Conservation (phyloP, 2,797 vertebrate genomes). For the Sciurus carolinensis region DNA sequence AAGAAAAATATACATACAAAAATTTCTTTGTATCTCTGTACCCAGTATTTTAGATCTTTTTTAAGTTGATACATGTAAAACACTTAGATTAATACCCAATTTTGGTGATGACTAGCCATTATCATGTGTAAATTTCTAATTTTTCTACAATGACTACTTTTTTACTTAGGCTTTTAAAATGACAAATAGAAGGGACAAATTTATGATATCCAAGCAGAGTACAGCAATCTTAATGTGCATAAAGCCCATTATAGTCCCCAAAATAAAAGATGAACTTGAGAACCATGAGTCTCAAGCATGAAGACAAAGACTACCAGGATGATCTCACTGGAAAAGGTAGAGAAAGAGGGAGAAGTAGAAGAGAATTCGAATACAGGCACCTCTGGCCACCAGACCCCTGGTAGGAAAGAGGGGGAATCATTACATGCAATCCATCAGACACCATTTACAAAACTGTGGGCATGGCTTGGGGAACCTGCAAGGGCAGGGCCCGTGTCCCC, state of each 20-base stretch:
- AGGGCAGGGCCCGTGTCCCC: neutral
- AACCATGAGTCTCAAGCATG: neutral
- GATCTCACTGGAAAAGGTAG: neutral
- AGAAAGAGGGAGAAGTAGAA: neutral
- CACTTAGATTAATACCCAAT: neutral
- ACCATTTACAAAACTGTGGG: neutral
- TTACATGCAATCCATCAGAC: neutral
- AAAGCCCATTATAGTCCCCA: neutral
- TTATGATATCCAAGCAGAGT: neutral
- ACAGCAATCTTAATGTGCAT: neutral
- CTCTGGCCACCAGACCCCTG: neutral
- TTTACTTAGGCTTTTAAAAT: conserved; percentile 36
- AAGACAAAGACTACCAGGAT: neutral
- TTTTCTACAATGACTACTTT: neutral
- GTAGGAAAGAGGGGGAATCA: neutral
- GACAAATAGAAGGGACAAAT: neutral
- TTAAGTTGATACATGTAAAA: conserved; percentile 33
- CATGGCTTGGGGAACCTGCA: neutral
- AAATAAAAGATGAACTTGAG: neutral
- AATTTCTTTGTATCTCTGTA: neutral
- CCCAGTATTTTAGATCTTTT: neutral
- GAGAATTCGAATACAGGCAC: neutral
- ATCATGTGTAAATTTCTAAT: neutral
- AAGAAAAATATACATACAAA: conserved; percentile 28
- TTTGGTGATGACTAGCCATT: neutral